These are phyloP conservation scores for Cylas formicarius DNA, from an alignment of 1,140 invertebrate species.

Conservation along the genomic window DNA sequence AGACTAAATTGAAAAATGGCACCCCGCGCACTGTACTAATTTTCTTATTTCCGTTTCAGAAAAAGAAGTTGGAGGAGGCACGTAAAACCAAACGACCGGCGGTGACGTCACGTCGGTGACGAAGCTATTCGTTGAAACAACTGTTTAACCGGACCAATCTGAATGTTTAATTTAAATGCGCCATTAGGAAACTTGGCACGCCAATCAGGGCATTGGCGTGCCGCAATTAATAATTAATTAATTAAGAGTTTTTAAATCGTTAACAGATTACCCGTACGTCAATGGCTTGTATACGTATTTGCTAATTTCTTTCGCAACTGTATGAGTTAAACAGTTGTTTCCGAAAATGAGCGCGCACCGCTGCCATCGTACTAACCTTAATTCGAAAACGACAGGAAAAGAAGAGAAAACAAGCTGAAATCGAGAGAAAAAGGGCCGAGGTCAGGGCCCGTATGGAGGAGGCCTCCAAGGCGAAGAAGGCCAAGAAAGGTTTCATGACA, in stretches of 20 bases:
- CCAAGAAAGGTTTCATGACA: conserved; percentile 98
- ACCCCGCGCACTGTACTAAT: not conserved
- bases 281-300: too few species aligned
- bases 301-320: too few species aligned
- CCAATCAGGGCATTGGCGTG: too few species aligned
- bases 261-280: too few species aligned
- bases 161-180: conserved; percentile 2
- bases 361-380: too few species aligned
- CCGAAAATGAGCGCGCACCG: too few species aligned
- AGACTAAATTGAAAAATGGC: not conserved
- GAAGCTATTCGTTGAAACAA: not conserved
- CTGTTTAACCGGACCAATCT: not conserved
- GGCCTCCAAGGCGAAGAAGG: conserved; percentile 89
- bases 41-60: conserved; percentile 45
- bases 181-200: too few species aligned
- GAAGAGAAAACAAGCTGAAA: conserved; percentile 90
- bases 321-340: too few species aligned
- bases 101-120: too few species aligned
- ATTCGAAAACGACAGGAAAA: conserved; percentile 57
- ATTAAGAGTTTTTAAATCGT: too few species aligned
- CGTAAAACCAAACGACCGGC: too few species aligned
- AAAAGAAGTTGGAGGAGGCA: conserved; percentile 54
- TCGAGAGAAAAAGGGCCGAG: conserved; percentile 90
- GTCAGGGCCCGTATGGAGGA: conserved; percentile 93
- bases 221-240: too few species aligned